A percentile compares a stretch with the other conserved stretches of the same genome.
Evolutionary conservation across 2,113 vertebrate species (phyloP).

Genomic region (Fregata magnificens): DNA sequence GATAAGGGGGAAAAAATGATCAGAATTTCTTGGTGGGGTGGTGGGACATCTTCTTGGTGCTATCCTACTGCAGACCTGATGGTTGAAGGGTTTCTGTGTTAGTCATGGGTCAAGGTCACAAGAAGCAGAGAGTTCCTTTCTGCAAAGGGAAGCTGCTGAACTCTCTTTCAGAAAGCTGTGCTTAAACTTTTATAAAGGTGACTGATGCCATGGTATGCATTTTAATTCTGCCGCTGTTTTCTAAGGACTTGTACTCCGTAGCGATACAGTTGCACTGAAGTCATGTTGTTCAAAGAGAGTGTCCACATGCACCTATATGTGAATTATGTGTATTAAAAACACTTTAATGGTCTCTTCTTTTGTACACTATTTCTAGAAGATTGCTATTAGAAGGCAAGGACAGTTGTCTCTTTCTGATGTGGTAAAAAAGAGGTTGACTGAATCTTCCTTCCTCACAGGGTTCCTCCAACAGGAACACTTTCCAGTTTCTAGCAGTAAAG

Average conservation of each 20-base stretch:
- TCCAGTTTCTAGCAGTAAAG: background rate
- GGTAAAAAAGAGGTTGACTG: background rate
- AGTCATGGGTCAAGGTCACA: background rate
- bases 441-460: background rate
- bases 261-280: background rate
- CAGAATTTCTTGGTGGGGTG: background rate
- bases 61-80: background rate
- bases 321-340: background rate
- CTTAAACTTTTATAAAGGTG: background rate
- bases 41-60: background rate
- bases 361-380: background rate
- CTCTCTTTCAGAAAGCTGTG: background rate
- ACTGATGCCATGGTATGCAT: fast-evolving
- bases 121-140: background rate
- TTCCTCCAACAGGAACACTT: background rate
- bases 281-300: fast-evolving
- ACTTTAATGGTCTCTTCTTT: background rate
- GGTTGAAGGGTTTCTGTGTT: background rate
- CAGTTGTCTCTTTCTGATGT: background rate
- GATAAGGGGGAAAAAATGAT: background rate
- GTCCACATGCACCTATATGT: fast-evolving
- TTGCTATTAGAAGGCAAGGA: background rate
- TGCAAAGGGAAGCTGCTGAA: background rate
- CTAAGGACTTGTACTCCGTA: background rate
- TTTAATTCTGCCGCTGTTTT: background rate